These are phyloP conservation scores for Plagodis dolabraria DNA, from an alignment of 2,888 invertebrate genomes.

Conservation along the genomic window DNA sequence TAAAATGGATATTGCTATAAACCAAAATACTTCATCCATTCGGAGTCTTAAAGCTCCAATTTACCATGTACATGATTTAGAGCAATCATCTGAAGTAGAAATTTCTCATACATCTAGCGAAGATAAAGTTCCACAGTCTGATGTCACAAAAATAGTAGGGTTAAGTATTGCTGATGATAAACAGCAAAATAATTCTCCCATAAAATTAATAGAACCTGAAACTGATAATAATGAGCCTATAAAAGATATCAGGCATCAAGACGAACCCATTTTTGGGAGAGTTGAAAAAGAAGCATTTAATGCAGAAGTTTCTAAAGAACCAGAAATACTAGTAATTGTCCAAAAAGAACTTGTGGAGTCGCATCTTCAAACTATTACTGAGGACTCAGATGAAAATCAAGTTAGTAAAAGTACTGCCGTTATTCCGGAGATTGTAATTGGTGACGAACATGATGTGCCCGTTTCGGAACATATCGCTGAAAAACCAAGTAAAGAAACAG, in stretches of 20 bases:
- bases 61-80: constrained; percentile 44
- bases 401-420: constrained; percentile 20
- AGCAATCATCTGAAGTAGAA: constrained; percentile 49
- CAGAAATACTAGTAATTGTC: constrained; percentile 3
- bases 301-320: constrained; percentile 7
- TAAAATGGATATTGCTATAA: background rate
- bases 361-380: constrained; percentile 17
- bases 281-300: constrained; percentile 9
- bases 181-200: background rate
- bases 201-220: background rate
- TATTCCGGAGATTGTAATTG: constrained; percentile 18
- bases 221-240: constrained; percentile 1
- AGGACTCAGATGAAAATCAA: constrained; percentile 35
- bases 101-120: constrained; percentile 41
- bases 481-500: background rate
- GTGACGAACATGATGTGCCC: background rate
- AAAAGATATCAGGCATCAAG: constrained; percentile 3
- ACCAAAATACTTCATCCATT: constrained; percentile 9
- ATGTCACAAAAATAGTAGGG: background rate
- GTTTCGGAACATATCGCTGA: constrained; percentile 1
- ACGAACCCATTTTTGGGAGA: constrained; percentile 13
- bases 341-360: constrained; percentile 5
- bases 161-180: background rate
- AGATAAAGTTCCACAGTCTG: constrained; percentile 5
- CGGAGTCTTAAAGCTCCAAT: constrained; percentile 34